Evolutionary conservation across 2,888 invertebrate genomes (phyloP).

Genomic region (Iselma pallidipennis): DNA sequence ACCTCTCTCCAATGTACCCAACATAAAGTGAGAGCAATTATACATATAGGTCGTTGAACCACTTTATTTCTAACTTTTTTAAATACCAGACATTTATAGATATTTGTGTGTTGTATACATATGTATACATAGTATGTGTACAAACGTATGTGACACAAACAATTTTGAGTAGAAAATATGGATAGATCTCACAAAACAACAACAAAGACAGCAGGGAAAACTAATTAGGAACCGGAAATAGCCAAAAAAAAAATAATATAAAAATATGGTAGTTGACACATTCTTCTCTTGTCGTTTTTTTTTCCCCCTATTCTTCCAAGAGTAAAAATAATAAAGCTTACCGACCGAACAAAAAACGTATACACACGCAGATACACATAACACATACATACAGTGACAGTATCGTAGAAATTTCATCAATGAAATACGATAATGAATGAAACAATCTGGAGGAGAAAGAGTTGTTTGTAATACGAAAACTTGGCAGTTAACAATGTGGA

Average conservation of each 20-base stretch:
- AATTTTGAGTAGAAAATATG: not conserved
- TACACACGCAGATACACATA: not conserved
- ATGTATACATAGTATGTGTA: too few species aligned
- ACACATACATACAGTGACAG: not conserved
- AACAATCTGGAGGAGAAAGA: not conserved
- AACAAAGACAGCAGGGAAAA: not conserved
- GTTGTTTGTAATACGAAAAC: too few species aligned
- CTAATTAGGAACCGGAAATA: not conserved
- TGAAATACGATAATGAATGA: slow-evolving; percentile 16
- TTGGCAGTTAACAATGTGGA: too few species aligned
- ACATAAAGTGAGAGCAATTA: slow-evolving; percentile 6
- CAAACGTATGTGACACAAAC: not conserved
- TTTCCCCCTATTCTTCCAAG: too few species aligned
- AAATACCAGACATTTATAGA: slow-evolving; percentile 5
- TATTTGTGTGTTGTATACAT: slow-evolving; percentile 1
- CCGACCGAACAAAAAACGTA: too few species aligned
- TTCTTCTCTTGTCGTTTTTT: not conserved
- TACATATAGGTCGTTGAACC: slow-evolving; percentile 19
- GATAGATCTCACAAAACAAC: too few species aligned
- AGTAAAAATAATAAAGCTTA: too few species aligned
- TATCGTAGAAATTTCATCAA: slow-evolving; percentile 20
- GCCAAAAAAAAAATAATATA: too few species aligned
- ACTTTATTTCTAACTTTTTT: slow-evolving; percentile 21
- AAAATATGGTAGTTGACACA: too few species aligned
- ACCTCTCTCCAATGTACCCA: not conserved